phyloP scores from a whole-genome alignment of 1,140 invertebrate species.

The Apis dorsata region DNA sequence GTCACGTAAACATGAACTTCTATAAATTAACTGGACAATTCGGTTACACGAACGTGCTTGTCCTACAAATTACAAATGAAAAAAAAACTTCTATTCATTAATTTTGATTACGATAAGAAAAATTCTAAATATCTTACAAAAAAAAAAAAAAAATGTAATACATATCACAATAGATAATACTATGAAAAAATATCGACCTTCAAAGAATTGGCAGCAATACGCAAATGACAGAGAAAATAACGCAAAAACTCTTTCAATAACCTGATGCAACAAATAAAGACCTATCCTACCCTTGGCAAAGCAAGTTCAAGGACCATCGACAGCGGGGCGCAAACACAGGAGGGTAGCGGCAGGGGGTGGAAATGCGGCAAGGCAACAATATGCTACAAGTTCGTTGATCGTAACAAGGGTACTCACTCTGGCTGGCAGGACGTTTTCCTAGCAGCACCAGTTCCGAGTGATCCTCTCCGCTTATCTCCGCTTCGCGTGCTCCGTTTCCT shows the following conservation, averaged over 20 bases:
- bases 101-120: no score
- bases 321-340: not conserved
- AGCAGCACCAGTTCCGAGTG: conserved; percentile 31
- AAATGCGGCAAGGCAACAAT: conserved; percentile 19
- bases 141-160: not conserved
- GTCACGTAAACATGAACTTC: no score
- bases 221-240: not conserved
- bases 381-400: conserved; percentile 40
- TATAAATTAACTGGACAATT: no score
- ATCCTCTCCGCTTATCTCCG: conserved; percentile 32
- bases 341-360: not conserved
- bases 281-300: conserved; percentile 14
- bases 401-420: conserved; percentile 53
- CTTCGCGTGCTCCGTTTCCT: conserved; percentile 30
- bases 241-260: not conserved
- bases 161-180: not conserved
- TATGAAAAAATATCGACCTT: not conserved
- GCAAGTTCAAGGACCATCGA: conserved; percentile 42
- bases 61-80: no score
- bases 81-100: no score
- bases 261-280: conserved; percentile 8
- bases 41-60: no score
- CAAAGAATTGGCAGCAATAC: not conserved
- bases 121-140: no score
- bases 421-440: conserved; percentile 45